Evolutionary conservation across 2,888 invertebrate species (phyloP).

Genomic region (Microdon myrmicae): DNA sequence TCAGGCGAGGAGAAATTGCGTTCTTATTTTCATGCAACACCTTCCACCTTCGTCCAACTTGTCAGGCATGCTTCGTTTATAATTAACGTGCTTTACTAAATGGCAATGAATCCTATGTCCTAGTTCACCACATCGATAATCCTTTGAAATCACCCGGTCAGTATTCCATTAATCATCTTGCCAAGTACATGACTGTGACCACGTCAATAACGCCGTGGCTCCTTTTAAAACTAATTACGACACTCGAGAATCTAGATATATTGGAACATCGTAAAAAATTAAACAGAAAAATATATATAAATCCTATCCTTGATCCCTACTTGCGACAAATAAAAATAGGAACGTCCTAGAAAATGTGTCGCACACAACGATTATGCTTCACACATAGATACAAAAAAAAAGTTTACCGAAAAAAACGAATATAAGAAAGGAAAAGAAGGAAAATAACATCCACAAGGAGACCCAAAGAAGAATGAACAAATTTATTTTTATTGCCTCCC

Average conservation of each 20-base stretch:
- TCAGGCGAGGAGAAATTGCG: too few species aligned
- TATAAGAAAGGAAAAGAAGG: not conserved
- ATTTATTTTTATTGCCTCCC: constrained; percentile 33
- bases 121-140: not conserved
- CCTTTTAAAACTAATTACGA: constrained; percentile 25
- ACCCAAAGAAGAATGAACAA: constrained; percentile 34
- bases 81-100: too few species aligned
- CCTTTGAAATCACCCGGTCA: constrained; percentile 10
- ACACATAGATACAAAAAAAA: constrained; percentile 3
- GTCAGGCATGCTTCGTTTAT: too few species aligned
- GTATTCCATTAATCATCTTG: constrained; percentile 24
- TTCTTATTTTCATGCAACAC: too few species aligned
- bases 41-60: too few species aligned
- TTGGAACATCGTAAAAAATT: constrained; percentile 8
- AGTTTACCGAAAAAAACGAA: constrained; percentile 5
- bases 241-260: constrained; percentile 9
- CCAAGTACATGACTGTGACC: constrained; percentile 1
- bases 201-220: constrained; percentile 3
- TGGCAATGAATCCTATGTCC: too few species aligned
- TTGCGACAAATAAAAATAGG: constrained; percentile 3
- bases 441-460: constrained; percentile 8
- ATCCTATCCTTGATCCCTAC: constrained; percentile 1
- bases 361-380: constrained; percentile 21
- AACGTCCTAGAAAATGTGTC: constrained; percentile 34
- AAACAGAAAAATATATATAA: constrained; percentile 1